Evolutionary conservation across 1,140 invertebrate species (phyloP), one percentile per base, ranked within the genome.

Genomic region (Dreissena rostriformis): DNA sequence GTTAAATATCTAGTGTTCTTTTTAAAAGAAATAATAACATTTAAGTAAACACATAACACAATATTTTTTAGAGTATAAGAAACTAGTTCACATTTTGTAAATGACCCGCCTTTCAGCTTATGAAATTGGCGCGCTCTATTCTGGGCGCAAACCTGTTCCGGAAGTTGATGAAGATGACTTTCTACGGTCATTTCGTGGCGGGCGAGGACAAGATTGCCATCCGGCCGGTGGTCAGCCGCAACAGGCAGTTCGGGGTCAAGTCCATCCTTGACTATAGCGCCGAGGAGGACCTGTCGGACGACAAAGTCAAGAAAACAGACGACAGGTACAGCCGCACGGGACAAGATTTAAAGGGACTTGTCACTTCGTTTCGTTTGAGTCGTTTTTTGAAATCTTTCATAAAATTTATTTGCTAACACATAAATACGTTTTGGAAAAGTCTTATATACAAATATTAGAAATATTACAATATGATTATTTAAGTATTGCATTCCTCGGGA

Each of bases 241-340:
- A 99, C 87, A 95, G 96, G 52, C 96, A 97, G 65, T 99, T 99
- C 94, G 99, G 99, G 28, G 98, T 99, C 6, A 99, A 99, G 94
- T 97, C 98, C 11, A 99, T 99, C 92, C 95, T 99, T 28, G 98
- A 99, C 94, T 99, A 99, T 94, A 99, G 98, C 78, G 98, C 98
- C 12, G 99, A 99, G 94, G 97, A 99, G 92, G 99, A 99, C 93
- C 94, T 99, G 29, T 86, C 87, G 7, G 80, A 79, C 39, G 97
- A 98, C 88, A 96, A 97, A 91, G 97, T 98, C 0, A 96, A 97
- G 91, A 96, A 97, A 92, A 95, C 96, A 86, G 98, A 99, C 39
- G 39, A 39, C 2, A 39, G 39, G 39, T 39, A 39, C 39, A 2
- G 39, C 39, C 39, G 8, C 39, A 39, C 8, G 39, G 2, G 39